Conservation (phyloP, 2,113 vertebrate species). For the Fulica atra region DNA sequence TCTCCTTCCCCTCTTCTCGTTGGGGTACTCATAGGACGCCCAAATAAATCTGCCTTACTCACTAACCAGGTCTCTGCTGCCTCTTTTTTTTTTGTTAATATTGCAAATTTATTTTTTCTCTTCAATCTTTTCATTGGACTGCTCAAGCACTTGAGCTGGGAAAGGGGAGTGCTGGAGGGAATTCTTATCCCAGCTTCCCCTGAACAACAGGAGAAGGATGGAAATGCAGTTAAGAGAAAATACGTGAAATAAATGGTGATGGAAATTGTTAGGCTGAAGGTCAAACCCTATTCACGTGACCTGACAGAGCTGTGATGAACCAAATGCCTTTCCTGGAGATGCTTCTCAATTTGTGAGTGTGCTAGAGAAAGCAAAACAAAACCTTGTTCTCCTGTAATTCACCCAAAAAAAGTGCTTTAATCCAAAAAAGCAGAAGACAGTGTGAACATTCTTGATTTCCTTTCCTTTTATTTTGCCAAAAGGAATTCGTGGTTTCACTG, state of each 20-base stretch:
- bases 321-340: not conserved
- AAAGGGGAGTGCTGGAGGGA: not conserved
- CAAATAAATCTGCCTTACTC: not conserved
- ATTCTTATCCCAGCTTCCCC: not conserved
- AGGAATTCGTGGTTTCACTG: not conserved
- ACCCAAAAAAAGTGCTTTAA: not conserved
- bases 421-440: not conserved
- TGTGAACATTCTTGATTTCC: not conserved
- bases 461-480: not conserved
- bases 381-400: not conserved
- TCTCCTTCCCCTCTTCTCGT: not conserved
- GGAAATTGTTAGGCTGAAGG: not conserved
- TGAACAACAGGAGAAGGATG: not conserved
- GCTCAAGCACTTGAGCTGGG: not conserved
- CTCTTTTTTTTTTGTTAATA: not conserved
- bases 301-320: not conserved
- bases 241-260: not conserved
- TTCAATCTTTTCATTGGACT: not conserved
- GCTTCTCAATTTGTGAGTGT: not conserved
- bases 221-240: constrained; percentile 3
- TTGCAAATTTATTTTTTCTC: not conserved
- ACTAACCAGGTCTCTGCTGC: not conserved
- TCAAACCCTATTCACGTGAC: not conserved
- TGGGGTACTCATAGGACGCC: not conserved
- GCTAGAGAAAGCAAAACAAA: constrained; percentile 1